Evolutionary conservation across 2,113 vertebrate species (phyloP).

Genomic region (Clarias magur): DNA sequence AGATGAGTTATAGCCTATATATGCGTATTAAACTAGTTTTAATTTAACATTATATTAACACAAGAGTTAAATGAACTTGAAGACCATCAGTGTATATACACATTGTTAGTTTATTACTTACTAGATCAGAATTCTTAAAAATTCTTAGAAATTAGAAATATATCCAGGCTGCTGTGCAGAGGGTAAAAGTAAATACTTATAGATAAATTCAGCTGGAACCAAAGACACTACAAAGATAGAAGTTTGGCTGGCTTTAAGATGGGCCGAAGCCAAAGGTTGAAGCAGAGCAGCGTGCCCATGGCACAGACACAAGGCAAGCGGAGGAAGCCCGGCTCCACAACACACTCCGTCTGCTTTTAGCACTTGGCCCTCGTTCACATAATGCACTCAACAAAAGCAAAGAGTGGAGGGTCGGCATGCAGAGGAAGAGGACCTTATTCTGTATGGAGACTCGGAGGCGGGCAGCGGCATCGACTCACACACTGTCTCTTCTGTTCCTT

Average conservation of each 20-base stretch:
- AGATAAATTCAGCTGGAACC: conserved; percentile 6
- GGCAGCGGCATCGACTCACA: conserved; percentile 39
- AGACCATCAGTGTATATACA: background rate
- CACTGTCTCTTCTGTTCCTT: conserved; percentile 39
- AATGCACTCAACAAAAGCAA: conserved; percentile 44
- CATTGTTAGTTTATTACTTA: background rate
- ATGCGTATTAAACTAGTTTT: background rate
- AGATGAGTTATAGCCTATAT: background rate
- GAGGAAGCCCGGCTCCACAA: conserved; percentile 48
- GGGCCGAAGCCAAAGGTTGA: conserved; percentile 33
- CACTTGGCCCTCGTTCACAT: conserved; percentile 44
- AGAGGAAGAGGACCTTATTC: conserved; percentile 44
- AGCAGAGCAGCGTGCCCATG: conserved; percentile 32
- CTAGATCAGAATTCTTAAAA: background rate
- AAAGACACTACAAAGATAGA: background rate
- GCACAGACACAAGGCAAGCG: conserved; percentile 29
- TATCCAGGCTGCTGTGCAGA: background rate
- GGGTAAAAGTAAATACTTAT: background rate
- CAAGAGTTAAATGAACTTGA: background rate
- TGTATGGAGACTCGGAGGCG: conserved; percentile 41
- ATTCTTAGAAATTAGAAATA: background rate
- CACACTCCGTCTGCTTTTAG: conserved; percentile 48
- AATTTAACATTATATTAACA: background rate
- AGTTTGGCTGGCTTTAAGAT: conserved; percentile 36
- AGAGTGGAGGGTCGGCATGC: conserved; percentile 25